A percentile compares a stretch with the other conserved stretches of the same genome.
These are phyloP conservation scores for Drosophila triauraria DNA, from an alignment of 1,140 invertebrate genomes.

Conservation along the genomic window DNA sequence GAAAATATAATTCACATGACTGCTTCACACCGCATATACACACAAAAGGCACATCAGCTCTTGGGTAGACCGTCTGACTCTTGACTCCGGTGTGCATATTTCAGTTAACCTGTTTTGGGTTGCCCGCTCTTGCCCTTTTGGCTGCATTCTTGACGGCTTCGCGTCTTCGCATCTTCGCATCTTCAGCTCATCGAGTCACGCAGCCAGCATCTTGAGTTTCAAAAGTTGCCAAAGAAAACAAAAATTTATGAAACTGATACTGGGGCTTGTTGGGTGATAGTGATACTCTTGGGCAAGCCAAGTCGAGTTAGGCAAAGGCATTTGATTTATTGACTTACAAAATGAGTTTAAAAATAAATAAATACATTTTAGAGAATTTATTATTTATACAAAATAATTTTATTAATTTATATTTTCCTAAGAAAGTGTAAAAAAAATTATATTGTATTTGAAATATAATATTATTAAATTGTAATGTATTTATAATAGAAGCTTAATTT, in stretches of 20 bases:
- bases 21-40: constrained; percentile 55
- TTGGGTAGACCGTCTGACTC: constrained; percentile 56
- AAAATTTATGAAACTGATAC: constrained; percentile 45
- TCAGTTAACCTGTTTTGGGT: constrained; percentile 68
- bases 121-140: constrained; percentile 49
- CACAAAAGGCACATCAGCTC: constrained; percentile 23
- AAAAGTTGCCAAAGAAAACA: constrained; percentile 53
- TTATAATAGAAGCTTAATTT: too few relatives aligned
- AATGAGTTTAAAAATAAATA: not conserved
- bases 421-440: too few relatives aligned
- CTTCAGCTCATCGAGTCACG: constrained; percentile 31
- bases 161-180: constrained; percentile 3
- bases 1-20: constrained; percentile 72
- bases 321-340: not conserved
- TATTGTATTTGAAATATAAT: too few relatives aligned
- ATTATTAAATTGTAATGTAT: too few relatives aligned
- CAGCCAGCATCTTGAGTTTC: constrained; percentile 54
- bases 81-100: constrained; percentile 67
- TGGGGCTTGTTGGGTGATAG: constrained; percentile 27
- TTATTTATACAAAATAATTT: not conserved
- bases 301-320: not conserved
- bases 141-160: constrained; percentile 68
- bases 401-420: too few relatives aligned
- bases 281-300: constrained; percentile 36
- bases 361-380: not conserved